These are phyloP conservation scores for Urocynchramus pylzowi DNA, from an alignment of 2,113 vertebrate species.

Conservation along the genomic window DNA sequence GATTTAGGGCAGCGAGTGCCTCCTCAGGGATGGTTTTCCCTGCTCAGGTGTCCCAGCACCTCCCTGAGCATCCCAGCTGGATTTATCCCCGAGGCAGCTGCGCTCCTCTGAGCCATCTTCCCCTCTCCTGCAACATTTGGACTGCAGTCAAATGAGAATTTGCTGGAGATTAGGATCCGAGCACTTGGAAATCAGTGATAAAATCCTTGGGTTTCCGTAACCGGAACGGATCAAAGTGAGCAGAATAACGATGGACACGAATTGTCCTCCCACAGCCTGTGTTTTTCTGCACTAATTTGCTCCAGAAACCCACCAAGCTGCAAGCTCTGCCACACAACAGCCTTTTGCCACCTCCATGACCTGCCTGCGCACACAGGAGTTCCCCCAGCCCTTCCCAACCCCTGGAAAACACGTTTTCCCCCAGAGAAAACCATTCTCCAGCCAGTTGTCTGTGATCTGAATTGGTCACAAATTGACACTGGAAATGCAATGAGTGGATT, in stretches of 20 bases:
- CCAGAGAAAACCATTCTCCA: neutral
- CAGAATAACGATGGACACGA: accelerated
- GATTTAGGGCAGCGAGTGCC: neutral
- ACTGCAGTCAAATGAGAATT: neutral
- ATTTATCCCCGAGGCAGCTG: accelerated
- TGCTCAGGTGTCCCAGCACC: neutral
- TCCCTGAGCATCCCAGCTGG: neutral
- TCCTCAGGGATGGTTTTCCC: neutral
- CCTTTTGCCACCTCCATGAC: neutral
- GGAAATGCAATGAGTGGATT: neutral
- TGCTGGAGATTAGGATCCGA: neutral
- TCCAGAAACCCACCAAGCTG: neutral
- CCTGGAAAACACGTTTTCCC: accelerated
- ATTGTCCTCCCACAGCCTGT: neutral
- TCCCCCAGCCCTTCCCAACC: neutral
- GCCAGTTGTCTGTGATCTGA: neutral
- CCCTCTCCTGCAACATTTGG: neutral
- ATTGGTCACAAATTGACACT: neutral
- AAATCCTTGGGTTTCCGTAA: neutral
- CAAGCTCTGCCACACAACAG: neutral
- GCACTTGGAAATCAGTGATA: neutral
- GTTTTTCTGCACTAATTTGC: neutral
- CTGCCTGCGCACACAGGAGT: neutral
- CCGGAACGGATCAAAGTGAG: neutral
- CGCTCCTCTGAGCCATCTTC: neutral